Conservation (phyloP, 2,797 vertebrate genomes). For the Peromyscus aztecus region DNA sequence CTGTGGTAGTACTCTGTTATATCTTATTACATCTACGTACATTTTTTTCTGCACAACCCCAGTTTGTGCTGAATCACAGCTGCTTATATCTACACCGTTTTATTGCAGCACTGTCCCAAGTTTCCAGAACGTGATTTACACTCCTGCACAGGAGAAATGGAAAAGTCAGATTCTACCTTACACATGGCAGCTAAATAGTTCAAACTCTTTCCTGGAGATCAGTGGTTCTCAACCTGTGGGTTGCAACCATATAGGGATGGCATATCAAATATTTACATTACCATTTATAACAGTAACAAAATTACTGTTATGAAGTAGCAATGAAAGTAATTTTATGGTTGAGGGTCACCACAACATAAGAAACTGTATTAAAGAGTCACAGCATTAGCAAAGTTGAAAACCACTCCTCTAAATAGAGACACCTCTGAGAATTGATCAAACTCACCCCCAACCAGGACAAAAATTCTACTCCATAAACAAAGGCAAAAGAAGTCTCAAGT, state of each 20-base stretch:
- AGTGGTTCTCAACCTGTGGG: not conserved
- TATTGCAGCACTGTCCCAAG: not conserved
- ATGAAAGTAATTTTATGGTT: not conserved
- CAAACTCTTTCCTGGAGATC: not conserved
- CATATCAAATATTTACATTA: not conserved
- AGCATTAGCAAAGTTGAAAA: not conserved
- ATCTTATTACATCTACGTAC: not conserved
- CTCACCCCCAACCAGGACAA: not conserved
- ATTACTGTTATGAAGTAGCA: not conserved
- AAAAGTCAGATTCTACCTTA: not conserved
- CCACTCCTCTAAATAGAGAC: not conserved
- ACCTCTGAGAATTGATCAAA: not conserved
- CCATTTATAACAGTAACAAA: not conserved
- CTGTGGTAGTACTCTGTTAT: not conserved
- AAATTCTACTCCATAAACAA: not conserved
- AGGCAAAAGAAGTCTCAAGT: not conserved
- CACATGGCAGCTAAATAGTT: not conserved
- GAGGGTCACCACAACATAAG: not conserved
- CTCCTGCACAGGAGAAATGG: not conserved
- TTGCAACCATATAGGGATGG: not conserved
- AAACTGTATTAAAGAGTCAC: not conserved
- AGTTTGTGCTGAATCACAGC: not conserved
- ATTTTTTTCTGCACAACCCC: not conserved
- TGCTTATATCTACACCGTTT: not conserved
- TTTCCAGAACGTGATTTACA: not conserved